Evolutionary conservation across 2,797 vertebrate species (phyloP).

Genomic region (Dermochelys coriacea): DNA sequence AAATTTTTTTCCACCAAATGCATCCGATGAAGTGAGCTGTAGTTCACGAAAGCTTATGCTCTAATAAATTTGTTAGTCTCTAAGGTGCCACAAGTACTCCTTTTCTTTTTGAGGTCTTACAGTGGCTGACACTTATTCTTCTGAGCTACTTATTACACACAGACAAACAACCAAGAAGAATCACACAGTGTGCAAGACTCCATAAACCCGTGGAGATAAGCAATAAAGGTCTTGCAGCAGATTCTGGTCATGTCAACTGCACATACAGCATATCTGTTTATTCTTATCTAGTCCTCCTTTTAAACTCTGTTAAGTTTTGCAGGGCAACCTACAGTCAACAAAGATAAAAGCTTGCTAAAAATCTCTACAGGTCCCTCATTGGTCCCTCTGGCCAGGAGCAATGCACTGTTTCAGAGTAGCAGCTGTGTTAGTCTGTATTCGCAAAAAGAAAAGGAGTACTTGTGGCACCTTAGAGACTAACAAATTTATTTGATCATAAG

Average conservation of each 20-base stretch:
- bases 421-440: too few species aligned
- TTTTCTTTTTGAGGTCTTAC: background rate
- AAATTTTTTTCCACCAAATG: too few species aligned
- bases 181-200: background rate
- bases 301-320: background rate
- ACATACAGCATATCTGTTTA: background rate
- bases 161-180: conserved; percentile 27
- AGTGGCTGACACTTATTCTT: conserved; percentile 19
- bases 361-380: background rate
- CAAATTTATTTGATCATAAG: too few species aligned
- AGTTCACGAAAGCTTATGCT: too few species aligned
- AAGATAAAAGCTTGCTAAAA: background rate
- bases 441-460: too few species aligned
- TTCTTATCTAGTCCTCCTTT: conserved; percentile 1
- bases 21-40: too few species aligned
- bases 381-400: background rate
- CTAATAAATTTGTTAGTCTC: too few species aligned
- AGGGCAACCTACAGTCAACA: background rate
- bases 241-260: background rate
- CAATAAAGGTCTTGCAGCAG: background rate
- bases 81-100: too few species aligned
- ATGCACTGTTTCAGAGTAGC: too few species aligned
- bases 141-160: conserved; percentile 44
- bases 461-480: too few species aligned
- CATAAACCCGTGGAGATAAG: conserved; percentile 21